These are phyloP conservation scores for Leucosticte australis DNA, from an alignment of 2,113 vertebrate species.

Conservation along the genomic window DNA sequence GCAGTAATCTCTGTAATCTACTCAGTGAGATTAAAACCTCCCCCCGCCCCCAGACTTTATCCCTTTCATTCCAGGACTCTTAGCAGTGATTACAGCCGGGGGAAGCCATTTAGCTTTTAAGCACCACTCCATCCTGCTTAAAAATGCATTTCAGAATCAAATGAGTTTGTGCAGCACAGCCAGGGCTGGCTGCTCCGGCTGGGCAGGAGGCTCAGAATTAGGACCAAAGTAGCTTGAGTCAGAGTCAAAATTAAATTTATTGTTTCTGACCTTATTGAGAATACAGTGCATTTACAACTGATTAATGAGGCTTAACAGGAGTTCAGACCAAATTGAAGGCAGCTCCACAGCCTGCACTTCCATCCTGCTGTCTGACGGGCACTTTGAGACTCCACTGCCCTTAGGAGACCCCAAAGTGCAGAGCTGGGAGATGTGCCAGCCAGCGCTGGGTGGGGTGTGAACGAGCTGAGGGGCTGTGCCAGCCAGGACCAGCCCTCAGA, in stretches of 20 bases:
- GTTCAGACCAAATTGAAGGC: conserved; percentile 34
- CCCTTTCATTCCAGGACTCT: conserved; percentile 58
- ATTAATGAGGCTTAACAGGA: conserved; percentile 41
- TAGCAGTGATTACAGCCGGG: conserved; percentile 64
- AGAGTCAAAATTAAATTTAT: conserved; percentile 54
- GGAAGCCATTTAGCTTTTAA: conserved; percentile 56
- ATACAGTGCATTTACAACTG: conserved; percentile 33
- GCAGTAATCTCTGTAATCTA: conserved; percentile 72
- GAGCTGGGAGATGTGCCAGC: conserved; percentile 30
- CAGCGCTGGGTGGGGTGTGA: not conserved
- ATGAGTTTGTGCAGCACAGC: conserved; percentile 29
- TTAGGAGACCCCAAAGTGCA: not conserved
- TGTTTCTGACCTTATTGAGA: conserved; percentile 47
- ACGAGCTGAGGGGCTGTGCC: not conserved
- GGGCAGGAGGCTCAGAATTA: conserved; percentile 11
- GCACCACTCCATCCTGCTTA: conserved; percentile 34
- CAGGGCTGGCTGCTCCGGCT: conserved; percentile 2
- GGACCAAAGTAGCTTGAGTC: conserved; percentile 45
- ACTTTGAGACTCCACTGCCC: conserved; percentile 2
- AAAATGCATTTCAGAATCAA: conserved; percentile 51
- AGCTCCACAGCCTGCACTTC: conserved; percentile 39
- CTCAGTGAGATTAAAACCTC: conserved; percentile 69
- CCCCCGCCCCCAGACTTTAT: conserved; percentile 19
- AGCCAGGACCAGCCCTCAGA: not conserved
- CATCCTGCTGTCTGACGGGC: conserved; percentile 47